A percentile compares a stretch with the other conserved stretches of the same genome.
Conservation (phyloP, 1,140 invertebrate genomes). For the Chlorops oryzae region DNA sequence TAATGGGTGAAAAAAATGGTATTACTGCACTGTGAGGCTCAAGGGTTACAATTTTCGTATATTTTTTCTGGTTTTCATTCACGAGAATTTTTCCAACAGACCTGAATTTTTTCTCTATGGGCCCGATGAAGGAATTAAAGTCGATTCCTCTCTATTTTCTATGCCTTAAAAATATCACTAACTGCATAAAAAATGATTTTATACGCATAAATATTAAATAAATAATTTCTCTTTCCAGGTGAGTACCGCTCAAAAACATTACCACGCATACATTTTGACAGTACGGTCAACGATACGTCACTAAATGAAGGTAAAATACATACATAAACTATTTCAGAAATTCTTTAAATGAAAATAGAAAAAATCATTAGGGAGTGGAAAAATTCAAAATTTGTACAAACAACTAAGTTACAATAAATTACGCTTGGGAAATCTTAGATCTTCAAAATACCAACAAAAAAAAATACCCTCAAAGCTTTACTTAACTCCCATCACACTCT, state of each 20-base stretch:
- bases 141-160: too few species aligned
- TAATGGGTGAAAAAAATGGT: too few species aligned
- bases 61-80: too few species aligned
- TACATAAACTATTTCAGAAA: neutral
- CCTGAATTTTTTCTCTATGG: too few species aligned
- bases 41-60: too few species aligned
- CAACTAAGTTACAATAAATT: neutral
- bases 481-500: too few species aligned
- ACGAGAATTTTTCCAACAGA: too few species aligned
- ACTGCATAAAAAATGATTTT: neutral
- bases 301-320: constrained; percentile 39
- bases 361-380: neutral
- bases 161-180: neutral
- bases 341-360: neutral
- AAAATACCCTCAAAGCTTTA: too few species aligned
- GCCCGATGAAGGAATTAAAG: too few species aligned
- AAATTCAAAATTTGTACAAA: neutral
- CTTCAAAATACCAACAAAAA: too few species aligned
- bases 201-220: constrained; percentile 3
- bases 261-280: constrained; percentile 47
- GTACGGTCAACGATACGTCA: constrained; percentile 40
- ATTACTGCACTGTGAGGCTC: too few species aligned
- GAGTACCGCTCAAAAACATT: constrained; percentile 49
- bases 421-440: too few species aligned
- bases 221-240: constrained; percentile 31